Base-by-base conservation (phyloP, 1,140 invertebrate genomes). In the Cydia strobilella region DNA sequence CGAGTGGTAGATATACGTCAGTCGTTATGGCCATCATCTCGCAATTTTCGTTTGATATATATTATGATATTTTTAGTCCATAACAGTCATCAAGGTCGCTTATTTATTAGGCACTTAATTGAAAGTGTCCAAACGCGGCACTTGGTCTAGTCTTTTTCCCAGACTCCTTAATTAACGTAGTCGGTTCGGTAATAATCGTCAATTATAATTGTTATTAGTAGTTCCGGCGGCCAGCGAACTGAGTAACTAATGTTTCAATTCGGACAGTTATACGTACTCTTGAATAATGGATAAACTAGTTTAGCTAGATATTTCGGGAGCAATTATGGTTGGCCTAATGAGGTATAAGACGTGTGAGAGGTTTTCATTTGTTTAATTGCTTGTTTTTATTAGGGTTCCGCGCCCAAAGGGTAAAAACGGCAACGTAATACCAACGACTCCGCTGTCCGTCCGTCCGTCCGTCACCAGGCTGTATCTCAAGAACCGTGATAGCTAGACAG, bases 241-340 rank as follows among this genome's bases (percentile, higher is more conserved):
- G 65, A 31, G 15, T 59, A 23, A 15, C 65, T 35, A 69, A 69
- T 42, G 27, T 69, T 69, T 69, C 35, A 42, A 69, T 42, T 69
- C 31, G 65, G 65, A 69, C 65, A 66, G 63, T 66, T 66, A 69
- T 69, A 39, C 65, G 0, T 69, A 69, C 35, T 69, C 65, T 69
- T 69, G 65, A 69, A 69, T 69, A 69, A 69, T 69, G 65, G 35
- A 69, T 69, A 69, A 69, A 69, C 65, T 39, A 69, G 65, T 69
- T 35, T 23, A 20, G 31, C 35, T 69, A n/a, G 65, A 31, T 69
- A 15, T 39, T 42, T 59, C 54, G 65, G 31, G 65, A 35, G 65
- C 65, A 69, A 69, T 69, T 69, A 69, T 69, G 31, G 27, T 39
- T 35, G 18, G 27, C 31, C 65, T 69, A 69, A 69, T 69, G 65